Conservation (phyloP, 2,113 vertebrate genomes). For the Eulemur rufifrons region DNA sequence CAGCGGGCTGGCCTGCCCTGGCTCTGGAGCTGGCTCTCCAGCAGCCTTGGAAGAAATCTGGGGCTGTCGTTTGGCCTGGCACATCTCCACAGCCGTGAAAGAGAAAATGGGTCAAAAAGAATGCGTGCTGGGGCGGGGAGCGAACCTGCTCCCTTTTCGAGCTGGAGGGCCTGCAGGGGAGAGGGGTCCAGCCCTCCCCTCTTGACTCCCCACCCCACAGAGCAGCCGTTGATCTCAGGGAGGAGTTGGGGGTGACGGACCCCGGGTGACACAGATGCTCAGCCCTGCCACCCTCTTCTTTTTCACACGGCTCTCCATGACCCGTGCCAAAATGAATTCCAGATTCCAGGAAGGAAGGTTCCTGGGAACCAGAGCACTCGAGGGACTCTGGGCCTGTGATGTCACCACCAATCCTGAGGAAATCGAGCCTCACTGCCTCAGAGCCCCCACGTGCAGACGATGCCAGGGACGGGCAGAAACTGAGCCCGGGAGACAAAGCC, state of each 20-base stretch:
- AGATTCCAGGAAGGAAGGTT: conserved; percentile 39
- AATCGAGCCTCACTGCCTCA: background rate
- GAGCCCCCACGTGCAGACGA: background rate
- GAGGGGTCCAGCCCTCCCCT: background rate
- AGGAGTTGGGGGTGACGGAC: background rate
- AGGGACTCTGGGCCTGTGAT: background rate
- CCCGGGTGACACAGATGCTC: background rate
- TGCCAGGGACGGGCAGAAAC: background rate
- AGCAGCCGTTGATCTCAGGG: background rate
- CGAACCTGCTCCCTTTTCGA: background rate
- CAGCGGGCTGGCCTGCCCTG: background rate
- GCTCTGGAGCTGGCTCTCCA: background rate
- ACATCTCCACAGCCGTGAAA: background rate
- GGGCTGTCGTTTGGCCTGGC: background rate
- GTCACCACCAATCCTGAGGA: background rate
- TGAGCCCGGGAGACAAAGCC: background rate
- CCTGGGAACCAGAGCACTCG: conserved; percentile 8
- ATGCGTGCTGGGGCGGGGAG: background rate
- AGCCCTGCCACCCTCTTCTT: background rate
- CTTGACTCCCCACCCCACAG: background rate
- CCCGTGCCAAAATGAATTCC: conserved; percentile 44
- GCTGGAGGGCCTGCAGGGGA: background rate
- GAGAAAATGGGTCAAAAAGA: background rate
- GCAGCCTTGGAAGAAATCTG: background rate
- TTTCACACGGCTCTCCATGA: conserved; percentile 38